phyloP scores from a whole-genome alignment of 2,797 vertebrate species.

The Gymnothorax javanicus region DNA sequence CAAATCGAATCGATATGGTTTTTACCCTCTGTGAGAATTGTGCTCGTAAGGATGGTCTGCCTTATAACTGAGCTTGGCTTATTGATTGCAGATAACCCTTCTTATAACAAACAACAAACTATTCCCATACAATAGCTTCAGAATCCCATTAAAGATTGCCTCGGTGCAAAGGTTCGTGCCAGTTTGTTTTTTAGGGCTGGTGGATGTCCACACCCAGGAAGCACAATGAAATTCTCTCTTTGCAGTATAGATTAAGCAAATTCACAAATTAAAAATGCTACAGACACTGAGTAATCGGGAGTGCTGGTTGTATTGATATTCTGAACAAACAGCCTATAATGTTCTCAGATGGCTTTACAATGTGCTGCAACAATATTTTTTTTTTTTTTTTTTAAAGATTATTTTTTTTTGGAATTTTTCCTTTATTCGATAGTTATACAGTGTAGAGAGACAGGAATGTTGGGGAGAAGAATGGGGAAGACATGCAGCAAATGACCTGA shows the following conservation, averaged over 20 bases:
- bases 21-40: neutral
- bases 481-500: too few relatives aligned
- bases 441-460: too few relatives aligned
- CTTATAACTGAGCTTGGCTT: neutral
- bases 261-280: neutral
- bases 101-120: slow-evolving; percentile 2
- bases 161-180: neutral
- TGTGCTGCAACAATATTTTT: neutral
- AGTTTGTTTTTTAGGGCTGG: neutral
- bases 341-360: neutral
- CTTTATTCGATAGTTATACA: too few relatives aligned
- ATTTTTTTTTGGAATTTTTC: too few relatives aligned
- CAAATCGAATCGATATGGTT: neutral
- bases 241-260: neutral
- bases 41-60: neutral
- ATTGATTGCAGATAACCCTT: neutral
- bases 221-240: neutral
- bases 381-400: too few relatives aligned
- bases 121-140: neutral
- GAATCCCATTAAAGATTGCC: neutral
- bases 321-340: too few relatives aligned
- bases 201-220: neutral
- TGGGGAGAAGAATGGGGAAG: too few relatives aligned
- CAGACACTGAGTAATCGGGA: neutral
- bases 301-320: too few relatives aligned